Evolutionary conservation across 2,888 invertebrate species (phyloP).

Genomic region (Phragmatobia fuliginosa): DNA sequence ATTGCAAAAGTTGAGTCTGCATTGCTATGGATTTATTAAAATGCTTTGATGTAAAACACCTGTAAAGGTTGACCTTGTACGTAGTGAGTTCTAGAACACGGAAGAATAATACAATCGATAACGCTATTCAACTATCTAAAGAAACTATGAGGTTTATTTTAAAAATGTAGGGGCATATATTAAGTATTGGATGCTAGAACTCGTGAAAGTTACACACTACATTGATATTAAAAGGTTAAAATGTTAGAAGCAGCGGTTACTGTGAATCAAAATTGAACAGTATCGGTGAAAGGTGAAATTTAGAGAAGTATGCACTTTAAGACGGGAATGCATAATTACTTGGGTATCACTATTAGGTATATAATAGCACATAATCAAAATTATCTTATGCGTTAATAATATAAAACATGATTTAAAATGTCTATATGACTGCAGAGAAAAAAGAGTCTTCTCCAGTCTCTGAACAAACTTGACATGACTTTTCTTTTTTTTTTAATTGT

Average conservation of each 20-base stretch:
- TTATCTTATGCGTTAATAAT: too few relatives aligned
- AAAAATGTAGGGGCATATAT: not conserved
- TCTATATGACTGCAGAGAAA: too few relatives aligned
- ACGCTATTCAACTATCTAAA: not conserved
- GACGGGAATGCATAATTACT: not conserved
- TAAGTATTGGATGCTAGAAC: too few relatives aligned
- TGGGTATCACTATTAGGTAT: not conserved
- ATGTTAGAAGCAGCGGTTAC: not conserved
- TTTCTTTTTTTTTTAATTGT: too few relatives aligned
- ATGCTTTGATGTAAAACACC: conserved; percentile 20
- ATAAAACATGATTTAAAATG: too few relatives aligned
- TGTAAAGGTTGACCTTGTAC: conserved; percentile 38
- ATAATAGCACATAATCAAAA: too few relatives aligned
- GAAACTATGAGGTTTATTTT: not conserved
- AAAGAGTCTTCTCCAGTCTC: not conserved
- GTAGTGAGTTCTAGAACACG: conserved; percentile 11
- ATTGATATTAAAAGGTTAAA: not conserved
- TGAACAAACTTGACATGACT: too few relatives aligned
- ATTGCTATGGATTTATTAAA: conserved; percentile 2
- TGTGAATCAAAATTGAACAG: not conserved
- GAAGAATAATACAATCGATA: not conserved
- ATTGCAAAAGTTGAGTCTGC: conserved; percentile 15
- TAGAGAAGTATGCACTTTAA: not conserved
- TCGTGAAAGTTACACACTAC: too few relatives aligned
- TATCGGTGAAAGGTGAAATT: not conserved